Evolutionary conservation across 2,797 vertebrate species (phyloP), one percentile per base, ranked within the genome.

Genomic region (Amblyraja radiata): DNA sequence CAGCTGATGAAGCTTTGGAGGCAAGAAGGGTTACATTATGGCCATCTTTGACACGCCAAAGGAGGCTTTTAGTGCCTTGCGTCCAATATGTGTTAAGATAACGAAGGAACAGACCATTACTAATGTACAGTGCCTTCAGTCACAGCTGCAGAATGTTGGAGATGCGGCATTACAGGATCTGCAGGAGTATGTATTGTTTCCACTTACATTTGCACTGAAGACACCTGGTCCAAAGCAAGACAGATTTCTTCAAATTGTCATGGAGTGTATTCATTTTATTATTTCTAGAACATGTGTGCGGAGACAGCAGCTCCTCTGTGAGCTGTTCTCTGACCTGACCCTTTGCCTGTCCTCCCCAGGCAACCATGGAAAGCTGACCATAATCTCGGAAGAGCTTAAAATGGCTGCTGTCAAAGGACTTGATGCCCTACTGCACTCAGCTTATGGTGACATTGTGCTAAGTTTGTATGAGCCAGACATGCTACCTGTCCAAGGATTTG

Each of bases 171-270:
- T 99, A 93, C 98, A 99, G 96, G 97, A 98, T 93, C 97, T 99
- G 78, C 98, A 99, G 95, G 98, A 98, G 90, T 99, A 99, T 1
- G 94, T 99, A 74, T 97, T 99, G 79, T 99, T 99, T 93, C 98
- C 98, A 1, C 96, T 99, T 93, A 97, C 98, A 71, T 98, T 98
- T 11, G 94, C 97, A 86, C 97, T 99, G 28, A 97, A 97, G 95
- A 95, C 96, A 10, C 97, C 98, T 0, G 97, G 97, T 0, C 95
- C 96, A 13, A 97, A 96, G 94, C 97, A 95, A 90, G 97, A 98
- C 83, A 95, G 96, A 0, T 93, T 98, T 94, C 94, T 97, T 93
- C 97, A 96, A 95, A 96, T 96, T 0, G 96, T 97, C 94, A 96
- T 97, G 79, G 96, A 97, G 71, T 96, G 97, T 93, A 93, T 99